Evolutionary conservation across 1,140 invertebrate genomes (phyloP), one percentile per base, ranked within the genome.

Genomic region (Leguminivora glycinivorella): DNA sequence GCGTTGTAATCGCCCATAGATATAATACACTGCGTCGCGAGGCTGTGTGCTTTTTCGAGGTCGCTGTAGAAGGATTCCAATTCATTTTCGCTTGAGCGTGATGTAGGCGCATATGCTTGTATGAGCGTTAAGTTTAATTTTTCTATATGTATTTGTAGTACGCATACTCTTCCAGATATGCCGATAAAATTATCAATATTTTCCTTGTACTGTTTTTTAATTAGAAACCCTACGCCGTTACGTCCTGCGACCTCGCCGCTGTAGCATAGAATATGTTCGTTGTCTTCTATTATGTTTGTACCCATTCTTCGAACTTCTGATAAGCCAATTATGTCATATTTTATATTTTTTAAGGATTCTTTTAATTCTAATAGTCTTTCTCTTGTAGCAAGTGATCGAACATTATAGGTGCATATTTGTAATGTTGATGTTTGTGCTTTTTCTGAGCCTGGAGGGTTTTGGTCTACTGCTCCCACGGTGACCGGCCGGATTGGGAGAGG

Each of bases 101-200:
- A 63, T 22, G 72, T 76, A 0, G 73, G 73, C 4, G 63, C 56
- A 9, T 76, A 76, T 9, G 66, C 70, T 72, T 74, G 75, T 43
- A 76, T 74, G 43, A 76, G 7, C 1, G 70, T 68, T n/a, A 76
- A 25, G 26, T 26, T 43, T 2, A 43, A 29, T 14, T 31, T 38
- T 19, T 70, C 17, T 26, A 76, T 14, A 14, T 70, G 34, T 2
- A 76, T 10, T 17, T 76, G 66, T 10, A 76, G 34, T 29, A 75
- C 1, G 2, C 67, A 67, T 3, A 76, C 70, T 52, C 70, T 71
- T 9, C 73, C 75, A 4, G 67, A 34, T 10, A 73, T 68, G 9
- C 75, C 70, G 4, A 14, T 74, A 40, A 70, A 76, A 19, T 66
- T 73, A 43, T 70, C 38, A 24, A 73, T 76, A 22, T 60, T 68